Percentiles rank a stretch among this genome's conserved stretches.
Conservation (phyloP, 2,888 invertebrate genomes). For the Rhynchonema sp. region DNA sequence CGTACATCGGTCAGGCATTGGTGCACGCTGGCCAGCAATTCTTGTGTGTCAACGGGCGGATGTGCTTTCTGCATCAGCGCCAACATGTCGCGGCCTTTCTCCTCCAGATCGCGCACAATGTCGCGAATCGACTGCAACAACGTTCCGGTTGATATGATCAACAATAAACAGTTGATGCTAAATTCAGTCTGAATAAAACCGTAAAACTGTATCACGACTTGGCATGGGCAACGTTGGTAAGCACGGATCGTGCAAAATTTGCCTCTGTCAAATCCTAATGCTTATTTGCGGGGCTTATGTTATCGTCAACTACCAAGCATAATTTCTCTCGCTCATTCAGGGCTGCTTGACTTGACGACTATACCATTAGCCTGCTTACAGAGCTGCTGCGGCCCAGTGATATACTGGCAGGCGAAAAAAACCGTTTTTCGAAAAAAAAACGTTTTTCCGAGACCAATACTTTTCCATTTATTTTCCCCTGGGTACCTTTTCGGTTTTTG, state of each 20-base stretch:
- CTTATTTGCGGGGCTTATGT: too few relatives aligned
- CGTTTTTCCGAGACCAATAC: too few relatives aligned
- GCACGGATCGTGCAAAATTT: neutral
- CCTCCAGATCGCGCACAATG: constrained; percentile 54
- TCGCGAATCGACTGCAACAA: constrained; percentile 40
- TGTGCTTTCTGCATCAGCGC: constrained; percentile 63
- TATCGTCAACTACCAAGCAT: too few relatives aligned
- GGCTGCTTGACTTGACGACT: too few relatives aligned
- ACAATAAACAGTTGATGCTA: neutral
- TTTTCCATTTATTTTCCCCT: too few relatives aligned
- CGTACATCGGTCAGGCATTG: constrained; percentile 46
- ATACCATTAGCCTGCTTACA: too few relatives aligned
- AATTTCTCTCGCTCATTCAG: too few relatives aligned
- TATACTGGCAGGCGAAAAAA: too few relatives aligned
- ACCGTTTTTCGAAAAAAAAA: too few relatives aligned
- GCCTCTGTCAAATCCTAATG: too few relatives aligned
- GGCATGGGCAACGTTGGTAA: neutral
- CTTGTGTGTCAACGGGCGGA: constrained; percentile 43
- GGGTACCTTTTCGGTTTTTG: too few relatives aligned
- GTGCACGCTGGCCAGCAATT: constrained; percentile 43
- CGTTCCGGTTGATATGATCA: neutral
- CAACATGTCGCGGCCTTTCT: constrained; percentile 53
- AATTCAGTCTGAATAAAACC: neutral
- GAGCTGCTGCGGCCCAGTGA: too few relatives aligned
- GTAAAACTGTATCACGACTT: neutral